Conservation (phyloP, 2,113 vertebrate species). For the Tupaia tana region DNA sequence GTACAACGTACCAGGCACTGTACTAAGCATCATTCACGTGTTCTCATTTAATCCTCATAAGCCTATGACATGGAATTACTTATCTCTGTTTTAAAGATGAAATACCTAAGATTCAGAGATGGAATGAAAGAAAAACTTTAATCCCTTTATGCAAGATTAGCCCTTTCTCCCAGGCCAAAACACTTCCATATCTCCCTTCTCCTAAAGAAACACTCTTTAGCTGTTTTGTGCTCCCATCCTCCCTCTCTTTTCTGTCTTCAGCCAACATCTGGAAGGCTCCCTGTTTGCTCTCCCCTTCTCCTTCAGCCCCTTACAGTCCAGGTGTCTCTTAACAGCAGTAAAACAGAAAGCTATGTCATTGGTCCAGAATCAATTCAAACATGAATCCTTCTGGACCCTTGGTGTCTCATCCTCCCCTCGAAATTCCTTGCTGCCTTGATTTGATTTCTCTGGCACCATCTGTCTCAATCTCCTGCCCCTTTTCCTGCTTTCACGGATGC, state of each 20-base stretch:
- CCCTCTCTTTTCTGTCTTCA: not conserved
- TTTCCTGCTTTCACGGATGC: not conserved
- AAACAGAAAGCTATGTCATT: not conserved
- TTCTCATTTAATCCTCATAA: slow-evolving; percentile 33
- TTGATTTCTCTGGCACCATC: not conserved
- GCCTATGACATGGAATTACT: not conserved
- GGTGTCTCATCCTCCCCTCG: not conserved
- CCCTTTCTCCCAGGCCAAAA: not conserved
- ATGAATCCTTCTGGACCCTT: not conserved
- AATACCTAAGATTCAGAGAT: slow-evolving; percentile 3
- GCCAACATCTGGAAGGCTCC: not conserved
- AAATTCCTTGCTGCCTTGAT: not conserved
- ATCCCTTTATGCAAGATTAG: slow-evolving; percentile 28
- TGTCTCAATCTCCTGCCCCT: not conserved
- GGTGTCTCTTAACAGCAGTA: not conserved
- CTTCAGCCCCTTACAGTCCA: not conserved
- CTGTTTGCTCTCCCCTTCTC: not conserved
- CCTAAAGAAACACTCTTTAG: not conserved
- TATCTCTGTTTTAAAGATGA: slow-evolving; percentile 30
- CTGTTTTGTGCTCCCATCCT: not conserved
- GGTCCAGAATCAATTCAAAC: not conserved
- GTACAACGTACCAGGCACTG: not conserved
- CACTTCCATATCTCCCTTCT: not conserved
- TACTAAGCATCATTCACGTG: not conserved
- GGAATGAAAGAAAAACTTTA: slow-evolving; percentile 1